Percentiles rank a stretch among this genome's conserved stretches.
Evolutionary conservation across 2,888 invertebrate species (phyloP).

Genomic region (Bellardia bayeri): DNA sequence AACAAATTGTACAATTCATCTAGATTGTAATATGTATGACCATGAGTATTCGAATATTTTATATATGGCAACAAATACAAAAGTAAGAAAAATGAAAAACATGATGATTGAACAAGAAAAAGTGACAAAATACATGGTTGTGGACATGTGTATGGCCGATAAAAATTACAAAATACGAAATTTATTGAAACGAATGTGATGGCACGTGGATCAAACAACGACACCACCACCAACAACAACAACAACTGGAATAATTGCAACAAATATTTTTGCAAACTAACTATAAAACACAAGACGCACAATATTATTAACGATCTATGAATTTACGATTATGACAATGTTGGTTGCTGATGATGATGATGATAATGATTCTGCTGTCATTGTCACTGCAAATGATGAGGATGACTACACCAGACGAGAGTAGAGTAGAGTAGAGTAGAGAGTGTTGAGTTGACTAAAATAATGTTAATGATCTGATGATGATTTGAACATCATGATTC

Average conservation of each 20-base stretch:
- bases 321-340: conserved; percentile 68
- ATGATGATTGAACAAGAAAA: conserved; percentile 70
- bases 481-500: conserved; percentile 51
- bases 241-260: conserved; percentile 29
- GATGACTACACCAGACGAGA: not conserved
- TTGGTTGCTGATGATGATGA: conserved; percentile 22
- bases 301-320: conserved; percentile 50
- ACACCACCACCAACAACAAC: conserved; percentile 25
- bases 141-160: conserved; percentile 57
- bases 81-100: conserved; percentile 55
- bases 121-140: conserved; percentile 73
- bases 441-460: not conserved
- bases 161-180: conserved; percentile 64
- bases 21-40: conserved; percentile 53
- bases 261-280: conserved; percentile 43
- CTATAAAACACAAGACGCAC: conserved; percentile 12
- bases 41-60: conserved; percentile 19
- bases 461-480: conserved; percentile 51
- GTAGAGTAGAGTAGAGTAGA: not conserved
- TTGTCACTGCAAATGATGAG: conserved; percentile 10
- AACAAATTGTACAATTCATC: conserved; percentile 67
- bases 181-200: conserved; percentile 69
- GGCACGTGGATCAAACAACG: conserved; percentile 69
- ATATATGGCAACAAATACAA: conserved; percentile 45
- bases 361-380: not conserved